Evolutionary conservation across 2,888 invertebrate species (phyloP).

Genomic region (Nemurella pictetii): DNA sequence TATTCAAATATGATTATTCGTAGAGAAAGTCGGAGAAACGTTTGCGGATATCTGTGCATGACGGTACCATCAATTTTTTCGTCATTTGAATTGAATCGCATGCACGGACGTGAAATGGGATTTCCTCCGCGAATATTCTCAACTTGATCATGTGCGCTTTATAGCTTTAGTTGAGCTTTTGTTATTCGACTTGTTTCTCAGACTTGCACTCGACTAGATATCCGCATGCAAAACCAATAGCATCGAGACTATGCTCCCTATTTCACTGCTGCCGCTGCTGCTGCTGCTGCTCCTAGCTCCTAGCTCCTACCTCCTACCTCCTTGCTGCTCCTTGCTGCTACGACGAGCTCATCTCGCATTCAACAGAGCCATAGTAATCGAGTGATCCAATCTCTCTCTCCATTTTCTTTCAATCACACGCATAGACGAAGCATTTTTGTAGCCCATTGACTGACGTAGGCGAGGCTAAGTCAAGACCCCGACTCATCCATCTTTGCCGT

Average conservation of each 20-base stretch:
- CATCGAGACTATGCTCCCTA: neutral
- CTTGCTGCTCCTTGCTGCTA: neutral
- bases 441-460: neutral
- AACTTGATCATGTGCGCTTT: conserved; percentile 10
- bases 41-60: neutral
- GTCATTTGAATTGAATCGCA: conserved; percentile 1
- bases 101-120: conserved; percentile 8
- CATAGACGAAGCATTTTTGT: conserved; percentile 7
- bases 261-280: neutral
- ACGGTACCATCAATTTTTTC: neutral
- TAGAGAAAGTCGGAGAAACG: neutral
- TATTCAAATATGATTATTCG: neutral
- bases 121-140: neutral
- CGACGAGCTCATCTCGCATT: conserved; percentile 4
- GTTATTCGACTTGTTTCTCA: neutral
- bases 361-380: neutral
- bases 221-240: neutral
- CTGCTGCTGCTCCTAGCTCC: too few species aligned
- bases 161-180: conserved; percentile 6
- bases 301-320: too few species aligned
- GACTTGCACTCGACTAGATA: neutral
- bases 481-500: neutral
- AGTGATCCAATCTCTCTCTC: conserved; percentile 1
- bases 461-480: neutral
- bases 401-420: conserved; percentile 23